Evolutionary conservation across 2,797 vertebrate genomes (phyloP).

Genomic region (Mormyrus hasselquistii): DNA sequence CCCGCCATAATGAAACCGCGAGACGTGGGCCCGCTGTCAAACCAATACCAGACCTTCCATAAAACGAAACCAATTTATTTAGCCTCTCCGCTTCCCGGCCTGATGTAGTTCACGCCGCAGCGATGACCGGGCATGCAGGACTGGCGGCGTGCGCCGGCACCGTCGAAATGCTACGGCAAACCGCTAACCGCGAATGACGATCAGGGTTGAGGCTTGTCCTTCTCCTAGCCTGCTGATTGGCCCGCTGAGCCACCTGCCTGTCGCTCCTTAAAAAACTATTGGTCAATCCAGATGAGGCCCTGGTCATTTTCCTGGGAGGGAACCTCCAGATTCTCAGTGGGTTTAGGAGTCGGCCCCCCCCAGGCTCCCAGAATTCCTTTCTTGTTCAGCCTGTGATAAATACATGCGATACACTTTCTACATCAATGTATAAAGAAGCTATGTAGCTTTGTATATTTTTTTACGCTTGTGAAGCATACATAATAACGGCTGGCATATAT

Average conservation of each 20-base stretch:
- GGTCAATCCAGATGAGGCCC: background rate
- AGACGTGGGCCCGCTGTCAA: background rate
- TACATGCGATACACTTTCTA: background rate
- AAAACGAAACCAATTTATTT: background rate
- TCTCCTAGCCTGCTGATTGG: background rate
- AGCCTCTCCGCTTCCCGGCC: background rate
- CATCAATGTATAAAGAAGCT: background rate
- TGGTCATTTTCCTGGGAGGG: background rate
- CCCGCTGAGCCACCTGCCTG: background rate
- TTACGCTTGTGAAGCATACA: background rate
- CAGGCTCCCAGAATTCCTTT: background rate
- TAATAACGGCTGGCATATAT: background rate
- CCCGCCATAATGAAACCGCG: background rate
- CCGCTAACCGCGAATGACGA: background rate
- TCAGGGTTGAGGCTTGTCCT: background rate
- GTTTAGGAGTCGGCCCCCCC: background rate
- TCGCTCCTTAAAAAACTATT: background rate
- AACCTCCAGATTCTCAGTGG: background rate
- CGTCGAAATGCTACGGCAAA: background rate
- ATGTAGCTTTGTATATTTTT: background rate
- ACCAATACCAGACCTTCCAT: background rate
- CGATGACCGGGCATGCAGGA: background rate
- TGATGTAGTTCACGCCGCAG: background rate
- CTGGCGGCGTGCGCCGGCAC: background rate
- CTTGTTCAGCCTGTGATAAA: background rate